Evolutionary conservation across 2,888 invertebrate genomes (phyloP).

Genomic region (Nesidiocoris tenuis): DNA sequence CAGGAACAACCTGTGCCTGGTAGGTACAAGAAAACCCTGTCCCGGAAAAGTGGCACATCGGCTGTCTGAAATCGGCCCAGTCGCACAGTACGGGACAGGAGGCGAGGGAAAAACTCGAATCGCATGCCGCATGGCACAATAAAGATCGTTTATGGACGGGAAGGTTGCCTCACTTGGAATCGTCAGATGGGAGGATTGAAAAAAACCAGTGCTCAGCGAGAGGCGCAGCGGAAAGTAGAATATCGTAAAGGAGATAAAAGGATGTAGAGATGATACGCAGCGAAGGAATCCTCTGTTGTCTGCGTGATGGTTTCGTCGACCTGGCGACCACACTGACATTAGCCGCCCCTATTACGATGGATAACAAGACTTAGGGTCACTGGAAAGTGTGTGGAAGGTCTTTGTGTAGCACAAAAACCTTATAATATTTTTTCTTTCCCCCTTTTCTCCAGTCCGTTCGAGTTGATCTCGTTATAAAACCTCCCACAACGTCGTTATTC

Average conservation of each 20-base stretch:
- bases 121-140: no score
- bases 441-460: background rate
- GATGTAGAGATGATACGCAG: background rate
- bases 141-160: background rate
- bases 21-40: no score
- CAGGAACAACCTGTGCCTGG: no score
- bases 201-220: background rate
- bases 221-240: background rate
- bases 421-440: background rate
- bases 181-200: background rate
- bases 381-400: slow-evolving; percentile 28
- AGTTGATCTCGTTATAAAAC: background rate
- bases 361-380: slow-evolving; percentile 26
- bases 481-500: background rate
- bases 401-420: slow-evolving; percentile 12
- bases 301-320: background rate
- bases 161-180: background rate
- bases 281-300: background rate
- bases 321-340: slow-evolving; percentile 19
- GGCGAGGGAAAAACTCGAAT: no score
- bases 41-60: no score
- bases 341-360: slow-evolving; percentile 7
- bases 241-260: background rate
- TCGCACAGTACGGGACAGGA: no score
- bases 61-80: no score